A percentile compares a stretch with the other conserved stretches of the same genome.
Evolutionary conservation across 2,888 invertebrate species (phyloP).

Genomic region (Dromius quadrimaculatus): DNA sequence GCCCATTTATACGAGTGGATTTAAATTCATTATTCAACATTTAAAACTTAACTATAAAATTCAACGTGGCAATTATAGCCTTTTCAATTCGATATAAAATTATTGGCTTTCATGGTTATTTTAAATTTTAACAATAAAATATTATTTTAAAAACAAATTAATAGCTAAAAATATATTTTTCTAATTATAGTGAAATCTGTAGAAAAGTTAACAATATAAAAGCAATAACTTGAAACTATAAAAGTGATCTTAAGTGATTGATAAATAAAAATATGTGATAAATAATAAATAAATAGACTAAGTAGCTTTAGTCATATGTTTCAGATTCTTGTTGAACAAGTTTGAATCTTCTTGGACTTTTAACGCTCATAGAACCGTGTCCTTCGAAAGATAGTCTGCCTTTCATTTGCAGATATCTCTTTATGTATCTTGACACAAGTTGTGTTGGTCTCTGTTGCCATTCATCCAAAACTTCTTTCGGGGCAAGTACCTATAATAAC

Average conservation of each 20-base stretch:
- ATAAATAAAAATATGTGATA: slow-evolving; percentile 2
- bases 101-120: slow-evolving; percentile 17
- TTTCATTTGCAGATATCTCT: slow-evolving; percentile 82
- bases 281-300: slow-evolving; percentile 25
- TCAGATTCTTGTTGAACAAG: slow-evolving; percentile 92
- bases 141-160: slow-evolving; percentile 12
- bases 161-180: slow-evolving; percentile 26
- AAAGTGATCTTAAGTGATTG: slow-evolving; percentile 1
- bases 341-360: slow-evolving; percentile 89
- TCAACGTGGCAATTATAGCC: slow-evolving; percentile 15
- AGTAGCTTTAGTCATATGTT: slow-evolving; percentile 80
- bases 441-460: slow-evolving; percentile 92
- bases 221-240: background rate
- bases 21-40: slow-evolving; percentile 19
- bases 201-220: background rate
- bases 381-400: slow-evolving; percentile 79
- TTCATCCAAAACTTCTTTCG: slow-evolving; percentile 89
- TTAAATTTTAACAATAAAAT: slow-evolving; percentile 16
- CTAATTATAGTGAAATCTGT: slow-evolving; percentile 5
- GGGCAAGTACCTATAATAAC: slow-evolving; percentile 86
- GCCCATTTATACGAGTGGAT: slow-evolving; percentile 46
- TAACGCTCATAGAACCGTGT: slow-evolving; percentile 84
- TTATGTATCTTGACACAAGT: slow-evolving; percentile 86
- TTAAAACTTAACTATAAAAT: slow-evolving; percentile 26
- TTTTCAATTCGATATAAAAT: slow-evolving; percentile 15